These are phyloP conservation scores for Drosophila bifasciata DNA, from an alignment of 1,140 invertebrate species.

Conservation along the genomic window DNA sequence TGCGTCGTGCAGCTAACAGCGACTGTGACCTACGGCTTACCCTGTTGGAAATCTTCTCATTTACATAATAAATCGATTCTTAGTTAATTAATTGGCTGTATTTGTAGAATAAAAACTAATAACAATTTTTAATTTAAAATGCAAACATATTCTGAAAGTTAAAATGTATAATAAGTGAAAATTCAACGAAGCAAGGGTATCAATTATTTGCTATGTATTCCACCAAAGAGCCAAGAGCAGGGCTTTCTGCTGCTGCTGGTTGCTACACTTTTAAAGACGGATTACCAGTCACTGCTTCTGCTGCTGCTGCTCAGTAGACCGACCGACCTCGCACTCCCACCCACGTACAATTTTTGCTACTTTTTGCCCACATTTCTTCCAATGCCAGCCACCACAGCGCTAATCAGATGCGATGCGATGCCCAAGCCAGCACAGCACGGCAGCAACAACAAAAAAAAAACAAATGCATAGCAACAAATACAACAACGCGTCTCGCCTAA, in stretches of 20 bases:
- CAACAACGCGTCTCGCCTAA: slow-evolving; percentile 63
- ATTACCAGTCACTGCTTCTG: slow-evolving; percentile 8
- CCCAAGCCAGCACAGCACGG: slow-evolving; percentile 14
- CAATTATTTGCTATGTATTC: too few species aligned
- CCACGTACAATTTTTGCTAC: slow-evolving; percentile 45
- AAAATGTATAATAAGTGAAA: too few species aligned
- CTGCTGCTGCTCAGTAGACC: slow-evolving; percentile 25
- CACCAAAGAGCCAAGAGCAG: not conserved
- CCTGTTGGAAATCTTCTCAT: slow-evolving; percentile 21
- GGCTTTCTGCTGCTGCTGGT: not conserved
- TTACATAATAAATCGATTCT: not conserved
- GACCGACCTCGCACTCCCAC: slow-evolving; percentile 16
- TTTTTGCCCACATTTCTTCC: slow-evolving; percentile 50
- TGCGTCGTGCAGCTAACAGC: slow-evolving; percentile 41
- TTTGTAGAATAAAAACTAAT: too few species aligned
- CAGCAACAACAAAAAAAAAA: slow-evolving; percentile 24
- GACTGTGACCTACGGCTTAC: slow-evolving; percentile 12
- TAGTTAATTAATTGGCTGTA: too few species aligned
- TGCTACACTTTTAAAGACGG: slow-evolving; percentile 6
- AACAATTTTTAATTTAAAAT: too few species aligned
- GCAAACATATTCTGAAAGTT: too few species aligned
- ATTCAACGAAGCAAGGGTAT: too few species aligned
- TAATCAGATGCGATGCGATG: slow-evolving; percentile 56
- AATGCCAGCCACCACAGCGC: slow-evolving; percentile 40
- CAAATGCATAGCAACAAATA: slow-evolving; percentile 31